A percentile compares a stretch with the other conserved stretches of the same genome.
Conservation (phyloP, 2,797 vertebrate species). For the Halcyon smyrnensis region DNA sequence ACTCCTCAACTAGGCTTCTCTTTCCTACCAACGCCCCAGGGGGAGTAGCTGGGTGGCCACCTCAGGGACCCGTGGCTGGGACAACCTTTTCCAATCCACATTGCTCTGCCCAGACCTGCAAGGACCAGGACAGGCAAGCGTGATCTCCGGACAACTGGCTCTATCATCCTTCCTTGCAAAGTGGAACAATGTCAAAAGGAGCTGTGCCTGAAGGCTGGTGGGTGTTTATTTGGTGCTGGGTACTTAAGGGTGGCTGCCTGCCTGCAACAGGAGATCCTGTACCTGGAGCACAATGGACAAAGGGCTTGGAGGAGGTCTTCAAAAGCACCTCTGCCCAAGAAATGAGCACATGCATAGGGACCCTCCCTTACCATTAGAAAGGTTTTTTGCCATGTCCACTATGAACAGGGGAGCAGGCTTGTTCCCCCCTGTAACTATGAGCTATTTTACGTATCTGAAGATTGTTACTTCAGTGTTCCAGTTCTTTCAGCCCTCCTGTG, state of each 20-base stretch:
- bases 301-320: neutral
- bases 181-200: neutral
- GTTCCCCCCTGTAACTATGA: neutral
- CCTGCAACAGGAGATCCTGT: fast-evolving
- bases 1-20: slow-evolving; percentile 36
- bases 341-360: neutral
- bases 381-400: neutral
- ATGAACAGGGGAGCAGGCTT: neutral
- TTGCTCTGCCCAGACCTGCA: neutral
- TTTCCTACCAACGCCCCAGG: fast-evolving
- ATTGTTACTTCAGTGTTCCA: neutral
- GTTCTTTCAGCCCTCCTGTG: neutral
- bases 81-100: slow-evolving; percentile 45
- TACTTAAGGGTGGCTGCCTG: neutral
- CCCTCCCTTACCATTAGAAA: neutral
- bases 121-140: fast-evolving
- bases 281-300: neutral
- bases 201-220: neutral
- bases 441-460: neutral
- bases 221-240: neutral
- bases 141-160: neutral
- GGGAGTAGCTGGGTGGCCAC: neutral
- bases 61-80: neutral
- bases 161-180: neutral
- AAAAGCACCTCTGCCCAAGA: neutral